Conservation (phyloP, 2,888 invertebrate genomes). For the Drosophila histrio region DNA sequence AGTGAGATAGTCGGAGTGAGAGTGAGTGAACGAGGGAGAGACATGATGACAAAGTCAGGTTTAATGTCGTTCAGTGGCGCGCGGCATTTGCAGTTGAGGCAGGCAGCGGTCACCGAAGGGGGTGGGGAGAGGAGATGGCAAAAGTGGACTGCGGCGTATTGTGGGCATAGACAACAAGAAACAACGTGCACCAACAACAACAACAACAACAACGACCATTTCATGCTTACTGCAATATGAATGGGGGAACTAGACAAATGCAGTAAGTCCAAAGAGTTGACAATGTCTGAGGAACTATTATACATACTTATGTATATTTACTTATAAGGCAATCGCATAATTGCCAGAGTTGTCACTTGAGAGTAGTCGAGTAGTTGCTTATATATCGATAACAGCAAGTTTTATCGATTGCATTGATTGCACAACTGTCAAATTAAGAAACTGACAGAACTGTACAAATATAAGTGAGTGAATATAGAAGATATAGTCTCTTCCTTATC, state of each 20-base stretch:
- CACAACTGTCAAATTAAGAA: not conserved
- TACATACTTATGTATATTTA: too few species aligned
- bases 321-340: not conserved
- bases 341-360: not conserved
- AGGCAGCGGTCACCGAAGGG: constrained; percentile 26
- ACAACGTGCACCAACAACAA: constrained; percentile 1
- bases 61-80: constrained; percentile 79
- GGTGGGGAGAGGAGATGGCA: not conserved
- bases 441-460: too few species aligned
- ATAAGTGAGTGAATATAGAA: too few species aligned
- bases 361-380: not conserved
- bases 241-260: constrained; percentile 14
- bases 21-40: constrained; percentile 20
- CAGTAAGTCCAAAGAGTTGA: constrained; percentile 5
- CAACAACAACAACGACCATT: constrained; percentile 11
- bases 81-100: constrained; percentile 71
- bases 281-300: constrained; percentile 1
- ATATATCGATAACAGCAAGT: not conserved
- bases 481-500: too few species aligned
- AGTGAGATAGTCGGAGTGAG: not conserved
- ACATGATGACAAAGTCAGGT: constrained; percentile 70
- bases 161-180: constrained; percentile 22
- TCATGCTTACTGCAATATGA: constrained; percentile 28
- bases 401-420: not conserved
- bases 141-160: constrained; percentile 31